Conservation (phyloP, 2,113 vertebrate genomes). For the Synchiropus splendidus region DNA sequence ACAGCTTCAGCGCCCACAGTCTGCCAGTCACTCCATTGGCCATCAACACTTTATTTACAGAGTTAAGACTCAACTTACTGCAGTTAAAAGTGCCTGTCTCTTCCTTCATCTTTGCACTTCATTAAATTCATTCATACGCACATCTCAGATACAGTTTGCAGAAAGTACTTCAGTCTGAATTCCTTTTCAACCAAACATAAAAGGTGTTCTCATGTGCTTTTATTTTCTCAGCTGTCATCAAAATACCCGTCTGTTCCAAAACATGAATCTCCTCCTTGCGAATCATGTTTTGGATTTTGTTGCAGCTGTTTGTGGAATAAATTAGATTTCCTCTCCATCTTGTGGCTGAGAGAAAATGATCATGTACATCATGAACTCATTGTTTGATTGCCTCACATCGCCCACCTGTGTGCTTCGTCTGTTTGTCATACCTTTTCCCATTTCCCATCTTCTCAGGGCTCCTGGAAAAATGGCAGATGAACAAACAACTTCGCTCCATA, state of each 20-base stretch:
- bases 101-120: too few relatives aligned
- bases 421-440: constrained; percentile 5
- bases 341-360: constrained; percentile 17
- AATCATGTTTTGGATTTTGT: constrained; percentile 20
- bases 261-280: constrained; percentile 7
- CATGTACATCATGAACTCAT: constrained; percentile 25
- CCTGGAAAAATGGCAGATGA: too few relatives aligned
- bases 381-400: constrained; percentile 18
- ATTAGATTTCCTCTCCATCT: constrained; percentile 28
- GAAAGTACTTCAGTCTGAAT: too few relatives aligned
- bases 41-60: too few relatives aligned
- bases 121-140: too few relatives aligned
- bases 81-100: too few relatives aligned
- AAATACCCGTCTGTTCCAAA: constrained; percentile 3
- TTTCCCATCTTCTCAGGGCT: constrained; percentile 1
- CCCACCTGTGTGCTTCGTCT: constrained; percentile 10
- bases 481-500: too few relatives aligned
- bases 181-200: too few relatives aligned
- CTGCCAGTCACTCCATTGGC: too few relatives aligned
- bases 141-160: too few relatives aligned
- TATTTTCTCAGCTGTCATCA: constrained; percentile 12
- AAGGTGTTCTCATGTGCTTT: too few relatives aligned
- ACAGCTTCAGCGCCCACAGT: neutral
- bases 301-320: constrained; percentile 23
- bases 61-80: too few relatives aligned